Evolutionary conservation across 2,888 invertebrate genomes (phyloP).

Genomic region (Aethes cnicana): DNA sequence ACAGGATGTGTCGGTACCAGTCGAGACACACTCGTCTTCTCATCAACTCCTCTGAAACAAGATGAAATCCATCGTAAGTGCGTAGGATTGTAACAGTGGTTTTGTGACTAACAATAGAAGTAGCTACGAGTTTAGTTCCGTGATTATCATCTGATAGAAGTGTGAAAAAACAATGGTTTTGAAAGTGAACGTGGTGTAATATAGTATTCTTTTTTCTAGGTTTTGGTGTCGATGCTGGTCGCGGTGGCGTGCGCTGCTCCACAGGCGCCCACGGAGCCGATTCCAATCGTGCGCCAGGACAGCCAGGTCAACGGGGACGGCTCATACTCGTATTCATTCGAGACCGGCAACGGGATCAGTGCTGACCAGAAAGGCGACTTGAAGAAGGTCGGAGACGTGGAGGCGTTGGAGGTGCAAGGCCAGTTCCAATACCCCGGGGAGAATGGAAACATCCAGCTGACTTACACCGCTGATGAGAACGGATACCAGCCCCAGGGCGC

Average conservation of each 20-base stretch:
- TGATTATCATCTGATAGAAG: constrained; percentile 27
- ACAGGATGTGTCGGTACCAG: constrained; percentile 67
- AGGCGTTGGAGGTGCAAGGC: constrained; percentile 83
- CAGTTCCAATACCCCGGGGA: constrained; percentile 86
- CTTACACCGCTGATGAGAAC: constrained; percentile 87
- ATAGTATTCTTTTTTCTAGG: constrained; percentile 48
- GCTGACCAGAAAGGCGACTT: constrained; percentile 83
- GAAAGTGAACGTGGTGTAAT: background rate
- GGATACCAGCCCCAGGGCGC: constrained; percentile 85
- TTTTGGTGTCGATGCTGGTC: constrained; percentile 60
- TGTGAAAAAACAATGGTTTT: constrained; percentile 10
- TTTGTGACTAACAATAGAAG: constrained; percentile 1
- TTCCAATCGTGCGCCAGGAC: constrained; percentile 82
- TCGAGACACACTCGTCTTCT: constrained; percentile 52
- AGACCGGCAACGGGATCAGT: constrained; percentile 86
- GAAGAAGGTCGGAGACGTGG: constrained; percentile 82
- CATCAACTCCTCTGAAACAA: constrained; percentile 54
- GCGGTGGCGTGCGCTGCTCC: constrained; percentile 66
- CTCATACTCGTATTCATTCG: constrained; percentile 83
- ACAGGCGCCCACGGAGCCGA: constrained; percentile 63
- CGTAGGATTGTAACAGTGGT: too few relatives aligned
- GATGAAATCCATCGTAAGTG: constrained; percentile 79
- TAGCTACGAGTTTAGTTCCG: constrained; percentile 37
- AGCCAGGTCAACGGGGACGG: constrained; percentile 84
- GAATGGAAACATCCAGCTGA: constrained; percentile 84